Base-by-base conservation (phyloP, 2,113 vertebrate genomes). In the Oreochromis aureus region DNA sequence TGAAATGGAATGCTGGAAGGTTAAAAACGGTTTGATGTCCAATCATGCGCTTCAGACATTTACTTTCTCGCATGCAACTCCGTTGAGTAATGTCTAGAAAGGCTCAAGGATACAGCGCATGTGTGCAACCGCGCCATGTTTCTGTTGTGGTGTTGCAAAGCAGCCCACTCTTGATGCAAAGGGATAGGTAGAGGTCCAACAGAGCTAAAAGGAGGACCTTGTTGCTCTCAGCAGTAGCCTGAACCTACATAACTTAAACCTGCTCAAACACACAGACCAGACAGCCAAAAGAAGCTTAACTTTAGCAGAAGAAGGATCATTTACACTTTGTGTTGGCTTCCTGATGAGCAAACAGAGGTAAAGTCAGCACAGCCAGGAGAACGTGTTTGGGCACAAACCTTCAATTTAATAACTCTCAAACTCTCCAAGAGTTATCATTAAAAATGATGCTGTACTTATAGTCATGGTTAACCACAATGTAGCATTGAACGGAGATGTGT, bases 141-240 rank as follows among this genome's bases (percentile, higher is more conserved):
- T 63, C 73, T 81, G 81, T 81, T 89, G 79, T 87, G 87, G 41
- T 85, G 82, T 83, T 84, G 48, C 46, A 48, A 22, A 80, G 46
- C 22, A 54, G 63, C 83, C 79, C 41, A 53, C 54, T 80, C 41
- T 84, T 63, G 13, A 79, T 56, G 53, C 46, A 34, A 86, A 80
- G 84, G 46, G n/a, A 83, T 18, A 55, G 84, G 84, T 56, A 88
- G 56, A 83, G 84, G 46, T 78, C 79, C 56, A 73, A 54, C 76
- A 58, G 22, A 69, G 55, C 89, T 95, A 92, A 95, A 96, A 95
- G 94, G 90, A 88, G 30, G 54, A 86, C 93, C 92, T 95, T 95
- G 92, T 95, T 95, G 87, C 89, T 85, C 85, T 91, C 73, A 73
- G 36, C 22, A 71, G 87, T 39, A 83, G 86, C 11, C 85, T 92